Evolutionary conservation across 2,797 vertebrate species (phyloP), one percentile per base, ranked within the genome.

Genomic region (Syncerus caffer): DNA sequence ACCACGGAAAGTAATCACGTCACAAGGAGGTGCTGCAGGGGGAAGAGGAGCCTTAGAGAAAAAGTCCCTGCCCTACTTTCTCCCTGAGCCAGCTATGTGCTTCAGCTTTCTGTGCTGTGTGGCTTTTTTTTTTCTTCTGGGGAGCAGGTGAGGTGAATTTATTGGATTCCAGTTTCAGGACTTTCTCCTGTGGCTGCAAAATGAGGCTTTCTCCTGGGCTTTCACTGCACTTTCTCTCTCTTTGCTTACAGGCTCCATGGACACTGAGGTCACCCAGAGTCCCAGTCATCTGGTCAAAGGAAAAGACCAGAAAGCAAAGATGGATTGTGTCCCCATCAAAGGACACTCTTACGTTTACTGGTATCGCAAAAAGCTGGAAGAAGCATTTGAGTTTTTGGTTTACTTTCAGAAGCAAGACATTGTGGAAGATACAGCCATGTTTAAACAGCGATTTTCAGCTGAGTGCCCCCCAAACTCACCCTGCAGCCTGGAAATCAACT

Each of bases 91-190:
- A 55, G 47, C 16, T 34, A 89, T 92, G 93, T 3, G 1, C 50
- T 16, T 60, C 76, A 25, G 8, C 4, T 57, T 94, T 58, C 47
- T 97, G 45, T 94, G 82, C 79, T 91, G 23, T 21, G 13, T 57
- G 21, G 31, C 47, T 21, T 15, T 96, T 78, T 89, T 34, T 27
- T 21, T 11, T 7, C 7, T 53, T 83, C 74, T 89, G 95, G 88
- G 91, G 45, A 89, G 51, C 79, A 31, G 91, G 97, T 95, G 42
- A 86, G 86, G 7, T 87, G 34, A 45, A 87, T 29, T n/a, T 13
- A 29, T 7, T 58, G 38, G 4, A 80, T 14, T 15, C 27, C 8
- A 57, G 16, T 34, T 74, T 29, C 19, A 50, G 29, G 29, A 47
- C 7, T 19, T 76, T 85, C 42, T 92, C 21, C 57, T 31, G 21